These are phyloP conservation scores for Anguilla anguilla DNA, from an alignment of 2,797 vertebrate genomes.

Conservation along the genomic window DNA sequence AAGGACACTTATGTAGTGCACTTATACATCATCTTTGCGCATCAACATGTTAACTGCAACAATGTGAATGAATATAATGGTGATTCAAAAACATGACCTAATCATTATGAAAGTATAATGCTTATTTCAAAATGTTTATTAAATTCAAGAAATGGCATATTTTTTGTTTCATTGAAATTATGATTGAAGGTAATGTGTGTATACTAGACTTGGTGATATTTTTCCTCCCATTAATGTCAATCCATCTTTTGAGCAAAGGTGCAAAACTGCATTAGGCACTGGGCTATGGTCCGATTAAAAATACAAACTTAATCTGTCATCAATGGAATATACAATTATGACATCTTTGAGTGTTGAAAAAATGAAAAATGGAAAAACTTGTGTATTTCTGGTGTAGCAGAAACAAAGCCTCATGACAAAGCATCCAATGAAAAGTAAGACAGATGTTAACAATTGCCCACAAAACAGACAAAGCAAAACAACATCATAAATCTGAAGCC, in stretches of 20 bases:
- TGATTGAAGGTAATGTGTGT: slow-evolving; percentile 1
- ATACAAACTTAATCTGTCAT: background rate
- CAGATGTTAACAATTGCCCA: background rate
- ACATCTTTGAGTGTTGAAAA: background rate
- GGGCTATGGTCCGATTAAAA: slow-evolving; percentile 9
- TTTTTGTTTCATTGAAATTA: slow-evolving; percentile 16
- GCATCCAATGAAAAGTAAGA: background rate
- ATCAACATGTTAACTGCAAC: slow-evolving; percentile 47
- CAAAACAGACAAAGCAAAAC: background rate
- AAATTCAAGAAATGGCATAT: background rate
- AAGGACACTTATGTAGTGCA: slow-evolving; percentile 61
- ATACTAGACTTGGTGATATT: slow-evolving; percentile 7
- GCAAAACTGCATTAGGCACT: slow-evolving; percentile 23
- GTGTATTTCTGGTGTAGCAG: background rate
- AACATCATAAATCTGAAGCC: background rate
- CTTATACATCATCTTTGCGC: slow-evolving; percentile 68
- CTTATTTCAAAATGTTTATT: slow-evolving; percentile 13
- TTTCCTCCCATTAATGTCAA: background rate
- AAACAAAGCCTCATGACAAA: background rate
- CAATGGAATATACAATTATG: background rate
- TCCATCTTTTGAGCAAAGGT: slow-evolving; percentile 24
- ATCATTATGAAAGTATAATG: slow-evolving; percentile 56
- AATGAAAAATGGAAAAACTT: too few species aligned
- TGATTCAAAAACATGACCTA: slow-evolving; percentile 41
- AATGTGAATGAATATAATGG: slow-evolving; percentile 61